These are phyloP conservation scores for Platypus cylindrus DNA, from an alignment of 2,888 invertebrate genomes.

Conservation along the genomic window DNA sequence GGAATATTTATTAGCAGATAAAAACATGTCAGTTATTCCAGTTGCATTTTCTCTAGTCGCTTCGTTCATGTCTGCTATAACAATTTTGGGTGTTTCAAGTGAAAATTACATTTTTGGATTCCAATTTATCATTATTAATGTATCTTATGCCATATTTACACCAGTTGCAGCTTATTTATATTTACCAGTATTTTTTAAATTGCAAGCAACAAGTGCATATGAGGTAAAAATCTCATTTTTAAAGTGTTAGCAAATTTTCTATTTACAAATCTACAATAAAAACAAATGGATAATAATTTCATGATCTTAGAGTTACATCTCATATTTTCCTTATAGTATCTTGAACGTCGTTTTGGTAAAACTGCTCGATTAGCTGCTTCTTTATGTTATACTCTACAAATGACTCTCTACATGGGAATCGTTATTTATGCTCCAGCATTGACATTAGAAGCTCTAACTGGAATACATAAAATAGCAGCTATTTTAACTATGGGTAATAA, in stretches of 20 bases:
- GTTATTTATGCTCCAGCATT: conserved; percentile 89
- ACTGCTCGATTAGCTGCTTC: conserved; percentile 66
- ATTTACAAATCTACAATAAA: not conserved
- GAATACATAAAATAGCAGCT: conserved; percentile 57
- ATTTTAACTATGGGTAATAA: conserved; percentile 52
- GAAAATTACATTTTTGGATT: conserved; percentile 79
- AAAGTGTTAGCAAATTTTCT: not conserved
- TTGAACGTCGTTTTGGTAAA: conserved; percentile 76
- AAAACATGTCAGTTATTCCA: conserved; percentile 65
- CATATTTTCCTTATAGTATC: conserved; percentile 55
- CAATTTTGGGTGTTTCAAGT: conserved; percentile 75
- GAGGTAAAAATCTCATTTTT: conserved; percentile 42
- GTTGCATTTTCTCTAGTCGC: conserved; percentile 85
- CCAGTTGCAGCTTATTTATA: conserved; percentile 66
- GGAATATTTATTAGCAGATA: conserved; percentile 75
- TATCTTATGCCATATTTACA: conserved; percentile 63
- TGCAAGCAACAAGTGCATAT: conserved; percentile 77
- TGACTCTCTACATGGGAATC: conserved; percentile 82
- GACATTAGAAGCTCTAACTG: conserved; percentile 76
- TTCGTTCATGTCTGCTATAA: conserved; percentile 88
- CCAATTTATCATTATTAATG: conserved; percentile 64
- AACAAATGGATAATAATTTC: not conserved
- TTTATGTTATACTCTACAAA: conserved; percentile 74
- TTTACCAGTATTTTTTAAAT: conserved; percentile 73
- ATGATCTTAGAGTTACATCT: conserved; percentile 4